phyloP scores from a whole-genome alignment of 2,888 invertebrate genomes.

The Drosophila flavopinicola region DNA sequence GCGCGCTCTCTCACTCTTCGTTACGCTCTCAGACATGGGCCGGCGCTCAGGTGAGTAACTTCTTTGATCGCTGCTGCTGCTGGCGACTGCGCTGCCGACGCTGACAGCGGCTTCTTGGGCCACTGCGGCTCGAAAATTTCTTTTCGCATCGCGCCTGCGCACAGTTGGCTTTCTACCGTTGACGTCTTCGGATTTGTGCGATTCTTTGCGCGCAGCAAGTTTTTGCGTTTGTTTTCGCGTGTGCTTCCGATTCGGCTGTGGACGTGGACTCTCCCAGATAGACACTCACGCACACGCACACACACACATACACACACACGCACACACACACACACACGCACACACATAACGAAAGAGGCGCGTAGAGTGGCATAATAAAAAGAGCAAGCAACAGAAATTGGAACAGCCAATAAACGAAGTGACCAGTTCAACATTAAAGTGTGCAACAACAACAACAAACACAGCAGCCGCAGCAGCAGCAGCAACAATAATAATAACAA shows the following conservation, averaged over 20 bases:
- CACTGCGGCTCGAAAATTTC: slow-evolving; percentile 80
- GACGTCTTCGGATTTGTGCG: slow-evolving; percentile 84
- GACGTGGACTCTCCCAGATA: slow-evolving; percentile 70
- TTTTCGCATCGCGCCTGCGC: slow-evolving; percentile 84
- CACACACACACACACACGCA: slow-evolving; percentile 18
- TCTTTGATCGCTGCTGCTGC: slow-evolving; percentile 53
- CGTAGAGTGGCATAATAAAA: slow-evolving; percentile 61
- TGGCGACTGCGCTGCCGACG: slow-evolving; percentile 22
- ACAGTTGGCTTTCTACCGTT: slow-evolving; percentile 85
- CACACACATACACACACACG: slow-evolving; percentile 4
- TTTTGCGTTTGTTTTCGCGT: slow-evolving; percentile 60
- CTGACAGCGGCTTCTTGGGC: slow-evolving; percentile 49
- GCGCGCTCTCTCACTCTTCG: slow-evolving; percentile 1
- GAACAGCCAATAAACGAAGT: slow-evolving; percentile 62
- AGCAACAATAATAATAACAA: slow-evolving; percentile 9
- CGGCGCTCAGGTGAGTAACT: slow-evolving; percentile 46
- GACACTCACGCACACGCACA: slow-evolving; percentile 23
- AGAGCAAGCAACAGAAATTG: slow-evolving; percentile 68
- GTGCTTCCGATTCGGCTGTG: slow-evolving; percentile 59
- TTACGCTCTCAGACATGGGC: slow-evolving; percentile 8
- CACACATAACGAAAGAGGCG: slow-evolving; percentile 25
- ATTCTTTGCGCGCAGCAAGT: slow-evolving; percentile 63
- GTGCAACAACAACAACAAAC: slow-evolving; percentile 41
- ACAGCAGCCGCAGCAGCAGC: slow-evolving; percentile 24
- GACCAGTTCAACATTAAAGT: slow-evolving; percentile 42